Base-by-base conservation (phyloP, 2,888 invertebrate genomes). In the Andrena minutula region DNA sequence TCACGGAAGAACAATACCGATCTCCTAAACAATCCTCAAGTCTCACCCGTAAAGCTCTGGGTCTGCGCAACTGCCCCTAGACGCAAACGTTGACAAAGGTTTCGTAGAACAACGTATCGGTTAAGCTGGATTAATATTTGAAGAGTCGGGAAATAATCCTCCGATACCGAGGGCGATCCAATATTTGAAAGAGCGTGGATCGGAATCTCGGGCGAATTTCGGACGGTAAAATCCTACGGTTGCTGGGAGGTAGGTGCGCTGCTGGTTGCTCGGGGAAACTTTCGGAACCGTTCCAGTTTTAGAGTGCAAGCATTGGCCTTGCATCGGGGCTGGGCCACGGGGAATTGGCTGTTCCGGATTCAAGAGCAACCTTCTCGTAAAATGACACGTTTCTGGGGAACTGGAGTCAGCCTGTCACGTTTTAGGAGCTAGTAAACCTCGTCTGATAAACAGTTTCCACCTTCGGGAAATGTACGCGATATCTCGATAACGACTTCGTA, bases 141-240 rank as follows among this genome's bases (percentile, higher is more conserved):
- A 49, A 16, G 58, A 51, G 70, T 12, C 28, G 79, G 30, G 70
- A 60, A 65, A 76, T 70, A 73, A 70, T 65, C 64, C 65, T 26
- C 51, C 26, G 79, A 76, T 47, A 60, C 56, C 4, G 26, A 26
- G 58, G 51, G 51, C 76, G 76, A 35, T 65, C 41, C 70, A 65
- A 65, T 76, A 76, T 76, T 76, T 65, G 79, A 41, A 76, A 79
- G 58, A 51, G 35, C 16, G 23, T 70, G 77, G 60, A 58, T 70
- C 79, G 63, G n/a, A n/a, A 26, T 49, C 35, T n/a, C 7, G n/a
- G n/a, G 51, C 26, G 72, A 72, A 30, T 68, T 23, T 1, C n/a
- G 10, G 12, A 23, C 41, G 32, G 26, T 23, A 71, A 71, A 64
- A 64, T 41, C 32, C 7, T 12, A 35, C 61, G 70, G 56, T 41